Evolutionary conservation across 2,113 vertebrate genomes (phyloP), one percentile per base, ranked within the genome.

Genomic region (Hypanus sabinus): DNA sequence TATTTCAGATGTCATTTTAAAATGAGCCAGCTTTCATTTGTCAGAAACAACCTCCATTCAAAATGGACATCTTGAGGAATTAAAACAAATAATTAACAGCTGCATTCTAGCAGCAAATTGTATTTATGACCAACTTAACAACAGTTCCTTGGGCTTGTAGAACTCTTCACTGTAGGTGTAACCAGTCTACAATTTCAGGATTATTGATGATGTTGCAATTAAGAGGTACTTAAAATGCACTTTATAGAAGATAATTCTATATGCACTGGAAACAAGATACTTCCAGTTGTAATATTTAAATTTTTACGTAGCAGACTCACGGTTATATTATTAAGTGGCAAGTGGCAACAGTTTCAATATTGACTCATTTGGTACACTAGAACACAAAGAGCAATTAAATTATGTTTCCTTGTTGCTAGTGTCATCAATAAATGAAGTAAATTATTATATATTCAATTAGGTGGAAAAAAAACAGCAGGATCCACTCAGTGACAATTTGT

Each of bases 391-490:
- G 36, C 91, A 36, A 93, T 27, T 30, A 93, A 18, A 38, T 27
- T 55, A 7, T 70, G n/a, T 38, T 93, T 24, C 22, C 7, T 38
- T 16, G 5, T 5, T 55, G 68, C 38, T 36, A 93, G 73, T 36
- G 65, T 14, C 91, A 93, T 93, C 91, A 73, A 93, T 16, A 30
- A 70, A 60, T 75, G 68, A 93, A 93, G 70, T 73, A 33, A 90
- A 60, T 33, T 33, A 22, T 24, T 7, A 24, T 27, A 73, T 93
- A 46, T 93, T 71, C n/a, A 65, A 30, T 90, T 65, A 22, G 62
- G 18, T 24, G 11, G 18, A 33, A 62, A 16, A n/a, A 62, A 65
- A 62, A 88, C 16, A 27, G 22, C 12, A 7, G 24, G 62, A 92
- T 68, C 57, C 65, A 38, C 16, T 30, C 88, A 70, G 65, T 90